Base-by-base conservation (phyloP, 2,797 vertebrate species). In the Sebastiscus albofasciatus region DNA sequence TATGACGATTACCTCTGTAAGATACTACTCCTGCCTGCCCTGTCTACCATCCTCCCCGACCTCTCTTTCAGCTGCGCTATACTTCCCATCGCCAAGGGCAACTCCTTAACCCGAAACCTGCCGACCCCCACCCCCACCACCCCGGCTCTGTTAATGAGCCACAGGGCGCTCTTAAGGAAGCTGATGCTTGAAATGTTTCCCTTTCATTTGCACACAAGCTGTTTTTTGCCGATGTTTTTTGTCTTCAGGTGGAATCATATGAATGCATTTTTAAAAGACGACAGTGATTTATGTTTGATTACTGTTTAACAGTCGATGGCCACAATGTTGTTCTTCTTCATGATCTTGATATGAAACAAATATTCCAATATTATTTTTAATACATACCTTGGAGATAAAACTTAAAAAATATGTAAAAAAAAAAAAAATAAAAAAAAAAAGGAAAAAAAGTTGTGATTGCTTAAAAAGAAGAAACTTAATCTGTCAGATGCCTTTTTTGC, bases 1-100 rank as follows among this genome's bases (percentile, higher is more conserved):
- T 95, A 94, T 90, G 86, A 92, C 85, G 85, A 92, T 92, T 93
- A 94, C 93, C 90, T 94, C 88, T 92, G 84, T 88, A 87, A 84
- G 71, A 90, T 76, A 83, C 22, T 36, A 82, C 75, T 90, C 90
- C 88, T 90, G 74, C 85, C 90, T 90, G 79, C 71, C 79, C 66
- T 75, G 52, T 64, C 36, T 36, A n/a, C 46, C 72, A 61, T 46
- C 42, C 42, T 59, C 67, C 60, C 26, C 27, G 33, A 22, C 64
- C 59, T 54, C 75, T 54, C 59, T 29, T 49, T 64, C 68, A 79
- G 74, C 56, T 61, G 52, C 5, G 49, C 80, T 82, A 33, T 68
- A 42, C 71, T 66, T 75, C 33, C 73, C 59, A 67, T 62, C 10
- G 64, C 77, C 55, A 75, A 83, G 67, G 82, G 77, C 80, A 34